A percentile compares a stretch with the other conserved stretches of the same genome.
These are phyloP conservation scores for Phyllostomus discolor DNA, from an alignment of 2,113 vertebrate species.

Conservation along the genomic window DNA sequence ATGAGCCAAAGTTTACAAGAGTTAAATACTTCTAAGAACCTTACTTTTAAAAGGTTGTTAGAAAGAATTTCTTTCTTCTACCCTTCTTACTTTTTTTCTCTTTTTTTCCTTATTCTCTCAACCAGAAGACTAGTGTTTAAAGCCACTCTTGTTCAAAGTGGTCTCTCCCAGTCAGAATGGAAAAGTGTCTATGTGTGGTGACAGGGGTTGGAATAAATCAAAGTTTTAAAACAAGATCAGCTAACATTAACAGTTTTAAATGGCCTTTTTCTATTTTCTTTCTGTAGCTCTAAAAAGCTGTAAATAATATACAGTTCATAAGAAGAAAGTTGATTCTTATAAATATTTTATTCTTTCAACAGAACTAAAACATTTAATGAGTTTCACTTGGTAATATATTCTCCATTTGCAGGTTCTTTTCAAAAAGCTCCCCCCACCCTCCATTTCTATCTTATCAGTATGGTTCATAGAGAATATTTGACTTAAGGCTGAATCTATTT, in stretches of 20 bases:
- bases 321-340: not conserved
- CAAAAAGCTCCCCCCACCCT: accelerated
- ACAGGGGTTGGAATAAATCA: not conserved
- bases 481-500: slow-evolving; percentile 41
- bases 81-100: not conserved
- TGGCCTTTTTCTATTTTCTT: slow-evolving; percentile 23
- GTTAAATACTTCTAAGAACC: slow-evolving; percentile 57
- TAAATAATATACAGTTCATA: not conserved
- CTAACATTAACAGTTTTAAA: not conserved
- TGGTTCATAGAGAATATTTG: slow-evolving; percentile 23
- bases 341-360: not conserved
- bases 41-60: slow-evolving; percentile 32
- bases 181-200: not conserved
- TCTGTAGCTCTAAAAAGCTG: not conserved
- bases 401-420: not conserved
- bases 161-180: not conserved
- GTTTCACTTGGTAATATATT: slow-evolving; percentile 18
- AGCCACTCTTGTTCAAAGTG: slow-evolving; percentile 16
- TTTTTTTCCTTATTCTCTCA: not conserved
- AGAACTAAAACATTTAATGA: not conserved
- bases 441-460: slow-evolving; percentile 18
- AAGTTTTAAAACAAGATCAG: not conserved
- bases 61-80: slow-evolving; percentile 31
- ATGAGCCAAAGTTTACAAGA: slow-evolving; percentile 41
- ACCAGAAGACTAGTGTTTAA: not conserved